A percentile compares a stretch with the other conserved stretches of the same genome.
Conservation (phyloP, 1,140 invertebrate genomes). For the Agrypnia vestita region DNA sequence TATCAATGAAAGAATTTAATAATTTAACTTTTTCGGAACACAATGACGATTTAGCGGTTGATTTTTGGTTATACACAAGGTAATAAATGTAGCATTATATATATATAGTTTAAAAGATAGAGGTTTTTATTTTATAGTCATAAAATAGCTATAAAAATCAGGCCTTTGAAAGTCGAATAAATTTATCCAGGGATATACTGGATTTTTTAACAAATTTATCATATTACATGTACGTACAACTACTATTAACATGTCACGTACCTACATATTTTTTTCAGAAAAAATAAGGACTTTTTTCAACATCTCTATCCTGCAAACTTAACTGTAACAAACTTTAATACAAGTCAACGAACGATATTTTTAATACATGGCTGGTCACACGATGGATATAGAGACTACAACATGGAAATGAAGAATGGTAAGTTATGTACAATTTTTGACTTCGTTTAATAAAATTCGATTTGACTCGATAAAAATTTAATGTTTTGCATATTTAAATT, state of each 20-base stretch:
- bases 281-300: background rate
- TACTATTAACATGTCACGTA: too few species aligned
- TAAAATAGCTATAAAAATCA: too few species aligned
- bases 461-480: too few species aligned
- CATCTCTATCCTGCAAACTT: background rate
- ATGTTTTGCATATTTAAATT: too few species aligned
- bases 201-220: too few species aligned
- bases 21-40: background rate
- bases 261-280: background rate
- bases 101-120: too few species aligned
- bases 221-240: too few species aligned
- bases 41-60: background rate
- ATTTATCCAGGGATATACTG: too few species aligned
- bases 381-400: background rate
- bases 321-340: conserved; percentile 1
- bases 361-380: conserved; percentile 19
- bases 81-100: too few species aligned
- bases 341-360: background rate
- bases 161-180: too few species aligned
- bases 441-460: too few species aligned
- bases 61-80: conserved; percentile 17
- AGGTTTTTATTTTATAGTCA: too few species aligned
- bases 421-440: background rate
- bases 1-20: background rate
- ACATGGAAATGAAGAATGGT: background rate